A percentile compares a stretch with the other conserved stretches of the same genome.
Evolutionary conservation across 23 tunicate genomes (phyloP).

Genomic region (Ascidia mentula): DNA sequence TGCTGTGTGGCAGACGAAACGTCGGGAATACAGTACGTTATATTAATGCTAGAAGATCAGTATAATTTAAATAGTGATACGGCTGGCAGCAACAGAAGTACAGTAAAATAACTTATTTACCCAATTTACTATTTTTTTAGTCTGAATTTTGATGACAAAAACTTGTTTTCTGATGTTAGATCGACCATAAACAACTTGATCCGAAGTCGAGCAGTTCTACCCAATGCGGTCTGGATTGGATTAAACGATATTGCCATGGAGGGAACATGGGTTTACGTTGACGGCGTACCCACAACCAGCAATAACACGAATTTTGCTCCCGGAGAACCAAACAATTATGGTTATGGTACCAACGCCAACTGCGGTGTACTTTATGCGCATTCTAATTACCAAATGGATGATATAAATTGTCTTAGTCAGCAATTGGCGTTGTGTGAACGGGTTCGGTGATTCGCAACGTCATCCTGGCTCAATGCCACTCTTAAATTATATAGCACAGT

Average conservation of each 20-base stretch:
- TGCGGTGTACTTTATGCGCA: background rate
- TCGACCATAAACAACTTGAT: background rate
- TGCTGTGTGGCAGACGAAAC: no score
- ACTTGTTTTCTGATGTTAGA: background rate
- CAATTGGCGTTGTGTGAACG: background rate
- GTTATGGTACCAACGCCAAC: no score
- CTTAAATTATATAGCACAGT: no score
- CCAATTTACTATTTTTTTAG: no score
- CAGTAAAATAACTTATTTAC: no score
- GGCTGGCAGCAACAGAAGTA: no score
- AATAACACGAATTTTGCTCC: background rate
- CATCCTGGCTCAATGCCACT: no score
- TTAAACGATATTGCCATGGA: background rate
- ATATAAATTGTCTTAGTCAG: background rate
- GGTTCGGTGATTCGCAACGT: no score
- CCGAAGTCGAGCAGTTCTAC: background rate
- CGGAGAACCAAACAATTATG: background rate
- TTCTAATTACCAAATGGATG: background rate
- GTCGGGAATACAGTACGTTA: no score
- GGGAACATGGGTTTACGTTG: background rate
- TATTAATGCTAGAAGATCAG: no score
- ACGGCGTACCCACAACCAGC: background rate
- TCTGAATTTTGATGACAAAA: background rate
- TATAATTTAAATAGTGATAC: no score
- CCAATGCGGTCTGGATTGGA: background rate